phyloP scores from a whole-genome alignment of 2,797 vertebrate genomes.

The Etheostoma perlongum region DNA sequence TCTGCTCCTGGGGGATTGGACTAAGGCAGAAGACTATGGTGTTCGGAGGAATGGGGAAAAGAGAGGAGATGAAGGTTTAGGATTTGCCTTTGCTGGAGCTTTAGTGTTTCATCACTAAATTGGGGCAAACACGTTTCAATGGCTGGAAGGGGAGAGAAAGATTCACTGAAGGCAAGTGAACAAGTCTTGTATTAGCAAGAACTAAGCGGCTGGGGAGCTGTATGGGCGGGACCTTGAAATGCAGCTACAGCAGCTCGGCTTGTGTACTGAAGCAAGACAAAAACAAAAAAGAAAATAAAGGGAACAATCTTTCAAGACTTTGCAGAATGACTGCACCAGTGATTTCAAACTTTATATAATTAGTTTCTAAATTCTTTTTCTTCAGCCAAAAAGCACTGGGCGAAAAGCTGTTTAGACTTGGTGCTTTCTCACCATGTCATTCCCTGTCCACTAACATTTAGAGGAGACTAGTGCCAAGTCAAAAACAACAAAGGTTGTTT shows the following conservation, averaged over 20 bases:
- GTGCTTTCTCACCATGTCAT: constrained; percentile 15
- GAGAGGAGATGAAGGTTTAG: constrained; percentile 33
- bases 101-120: constrained; percentile 66
- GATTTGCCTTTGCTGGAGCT: constrained; percentile 42
- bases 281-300: not conserved
- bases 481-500: constrained; percentile 17
- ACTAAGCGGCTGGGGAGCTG: constrained; percentile 50
- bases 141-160: constrained; percentile 30
- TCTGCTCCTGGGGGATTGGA: constrained; percentile 66
- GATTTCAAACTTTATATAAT: constrained; percentile 57
- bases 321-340: constrained; percentile 42
- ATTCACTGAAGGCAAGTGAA: constrained; percentile 67
- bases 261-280: constrained; percentile 38
- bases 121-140: constrained; percentile 60
- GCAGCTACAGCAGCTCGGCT: constrained; percentile 38
- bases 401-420: constrained; percentile 1
- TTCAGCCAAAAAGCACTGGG: constrained; percentile 25
- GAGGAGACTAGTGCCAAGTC: not conserved
- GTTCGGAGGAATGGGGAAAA: constrained; percentile 27
- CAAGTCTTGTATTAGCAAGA: constrained; percentile 54
- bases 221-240: constrained; percentile 47
- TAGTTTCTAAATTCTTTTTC: constrained; percentile 51
- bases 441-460: constrained; percentile 32
- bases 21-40: constrained; percentile 53
- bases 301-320: constrained; percentile 45